A percentile compares a stretch with the other conserved stretches of the same genome.
Evolutionary conservation across 2,797 vertebrate genomes (phyloP).

Genomic region (Tinamus major): DNA sequence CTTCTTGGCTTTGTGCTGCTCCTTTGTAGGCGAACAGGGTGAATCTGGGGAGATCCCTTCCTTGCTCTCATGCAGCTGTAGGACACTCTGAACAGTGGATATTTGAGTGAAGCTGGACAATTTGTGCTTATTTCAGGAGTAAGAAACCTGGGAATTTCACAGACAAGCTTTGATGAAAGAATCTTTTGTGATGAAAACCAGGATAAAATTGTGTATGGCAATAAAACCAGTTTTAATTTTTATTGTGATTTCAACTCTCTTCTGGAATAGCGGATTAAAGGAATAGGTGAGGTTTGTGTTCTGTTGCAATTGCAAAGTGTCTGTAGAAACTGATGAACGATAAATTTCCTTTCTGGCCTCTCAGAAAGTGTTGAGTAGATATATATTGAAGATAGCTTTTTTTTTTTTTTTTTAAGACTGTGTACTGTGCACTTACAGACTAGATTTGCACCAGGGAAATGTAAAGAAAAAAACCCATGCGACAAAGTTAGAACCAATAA

Average conservation of each 20-base stretch:
- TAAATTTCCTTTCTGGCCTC: background rate
- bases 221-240: background rate
- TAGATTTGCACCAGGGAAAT: background rate
- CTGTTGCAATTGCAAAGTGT: background rate
- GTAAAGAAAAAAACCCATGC: rapidly evolving
- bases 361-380: background rate
- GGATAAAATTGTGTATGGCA: background rate
- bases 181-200: background rate
- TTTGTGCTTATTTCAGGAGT: background rate
- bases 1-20: background rate
- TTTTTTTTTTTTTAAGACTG: background rate
- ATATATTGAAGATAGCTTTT: background rate
- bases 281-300: background rate
- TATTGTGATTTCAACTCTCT: background rate
- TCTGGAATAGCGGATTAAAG: background rate
- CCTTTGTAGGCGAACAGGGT: background rate
- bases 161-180: background rate
- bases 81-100: background rate
- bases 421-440: background rate
- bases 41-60: too few species aligned
- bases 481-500: background rate
- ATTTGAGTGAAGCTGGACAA: background rate
- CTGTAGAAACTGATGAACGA: background rate
- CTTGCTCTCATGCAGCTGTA: background rate
- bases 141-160: background rate